Percentiles rank a stretch among this genome's conserved stretches.
These are phyloP conservation scores for Heliconius nattereri DNA, from an alignment of 1,140 invertebrate genomes.

Conservation along the genomic window DNA sequence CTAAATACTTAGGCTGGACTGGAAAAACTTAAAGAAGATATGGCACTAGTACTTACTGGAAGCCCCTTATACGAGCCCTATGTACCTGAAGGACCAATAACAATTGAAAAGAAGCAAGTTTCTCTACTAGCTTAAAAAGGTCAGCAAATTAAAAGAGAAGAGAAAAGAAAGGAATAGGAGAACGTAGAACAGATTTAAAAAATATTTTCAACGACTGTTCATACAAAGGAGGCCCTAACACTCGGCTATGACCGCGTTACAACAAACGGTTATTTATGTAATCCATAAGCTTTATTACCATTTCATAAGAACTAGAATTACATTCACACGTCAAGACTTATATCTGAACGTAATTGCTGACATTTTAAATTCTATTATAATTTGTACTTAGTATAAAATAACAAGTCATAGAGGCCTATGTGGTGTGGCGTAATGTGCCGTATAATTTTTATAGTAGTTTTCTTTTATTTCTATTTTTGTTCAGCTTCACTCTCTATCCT, in stretches of 20 bases:
- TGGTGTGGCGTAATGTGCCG: not conserved
- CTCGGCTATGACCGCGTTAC: not conserved
- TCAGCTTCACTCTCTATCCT: not conserved
- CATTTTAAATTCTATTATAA: conserved; percentile 15
- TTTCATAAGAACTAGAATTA: not conserved
- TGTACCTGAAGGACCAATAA: too few species aligned
- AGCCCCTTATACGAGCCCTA: too few species aligned
- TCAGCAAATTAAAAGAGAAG: too few species aligned
- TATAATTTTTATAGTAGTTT: not conserved
- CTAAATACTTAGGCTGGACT: too few species aligned
- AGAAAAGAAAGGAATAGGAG: too few species aligned
- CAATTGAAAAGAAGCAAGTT: too few species aligned
- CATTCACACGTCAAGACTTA: not conserved
- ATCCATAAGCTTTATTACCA: conserved; percentile 10
- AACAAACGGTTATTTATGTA: conserved; percentile 8
- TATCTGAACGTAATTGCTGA: not conserved
- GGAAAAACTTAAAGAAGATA: too few species aligned
- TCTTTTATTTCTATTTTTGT: not conserved
- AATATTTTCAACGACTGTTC: not conserved
- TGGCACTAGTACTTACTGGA: too few species aligned
- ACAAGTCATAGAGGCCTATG: not conserved
- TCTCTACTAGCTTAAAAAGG: too few species aligned
- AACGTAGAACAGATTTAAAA: too few species aligned
- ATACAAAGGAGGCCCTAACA: not conserved
- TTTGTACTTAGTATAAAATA: not conserved